Evolutionary conservation across 2,797 vertebrate genomes (phyloP).

Genomic region (Gallinago solitaria): DNA sequence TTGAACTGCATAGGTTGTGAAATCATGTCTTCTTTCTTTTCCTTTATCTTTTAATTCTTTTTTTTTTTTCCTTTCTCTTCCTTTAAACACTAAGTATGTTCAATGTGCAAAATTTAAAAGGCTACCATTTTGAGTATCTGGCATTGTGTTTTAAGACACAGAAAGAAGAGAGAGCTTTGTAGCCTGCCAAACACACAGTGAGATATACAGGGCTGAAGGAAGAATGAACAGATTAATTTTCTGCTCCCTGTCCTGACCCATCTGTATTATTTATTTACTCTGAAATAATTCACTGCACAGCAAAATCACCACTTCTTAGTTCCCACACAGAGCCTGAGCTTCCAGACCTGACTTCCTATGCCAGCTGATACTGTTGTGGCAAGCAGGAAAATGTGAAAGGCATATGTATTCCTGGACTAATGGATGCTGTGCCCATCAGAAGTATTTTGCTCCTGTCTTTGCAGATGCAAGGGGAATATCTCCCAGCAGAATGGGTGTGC

Average conservation of each 20-base stretch:
- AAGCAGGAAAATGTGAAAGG: neutral
- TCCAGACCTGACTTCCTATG: neutral
- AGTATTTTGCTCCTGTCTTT: neutral
- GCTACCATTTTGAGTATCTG: neutral
- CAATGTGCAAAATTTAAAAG: neutral
- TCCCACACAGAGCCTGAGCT: neutral
- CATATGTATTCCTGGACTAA: neutral
- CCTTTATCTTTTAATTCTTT: neutral
- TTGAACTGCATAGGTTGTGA: neutral
- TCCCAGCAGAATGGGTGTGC: neutral
- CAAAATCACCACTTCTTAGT: neutral
- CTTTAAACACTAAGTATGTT: neutral
- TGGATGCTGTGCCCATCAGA: neutral
- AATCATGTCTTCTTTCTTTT: neutral
- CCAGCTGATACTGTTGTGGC: neutral
- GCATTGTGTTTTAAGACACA: neutral
- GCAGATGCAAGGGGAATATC: neutral
- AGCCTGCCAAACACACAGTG: neutral
- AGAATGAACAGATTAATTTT: neutral
- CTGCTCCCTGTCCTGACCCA: neutral
- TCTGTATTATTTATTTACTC: slow-evolving; percentile 35
- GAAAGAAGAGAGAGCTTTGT: neutral
- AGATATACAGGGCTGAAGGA: neutral
- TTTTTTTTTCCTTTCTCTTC: neutral
- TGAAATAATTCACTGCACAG: neutral